Evolutionary conservation across 2,113 vertebrate species (phyloP).

Genomic region (Silurus meridionalis): DNA sequence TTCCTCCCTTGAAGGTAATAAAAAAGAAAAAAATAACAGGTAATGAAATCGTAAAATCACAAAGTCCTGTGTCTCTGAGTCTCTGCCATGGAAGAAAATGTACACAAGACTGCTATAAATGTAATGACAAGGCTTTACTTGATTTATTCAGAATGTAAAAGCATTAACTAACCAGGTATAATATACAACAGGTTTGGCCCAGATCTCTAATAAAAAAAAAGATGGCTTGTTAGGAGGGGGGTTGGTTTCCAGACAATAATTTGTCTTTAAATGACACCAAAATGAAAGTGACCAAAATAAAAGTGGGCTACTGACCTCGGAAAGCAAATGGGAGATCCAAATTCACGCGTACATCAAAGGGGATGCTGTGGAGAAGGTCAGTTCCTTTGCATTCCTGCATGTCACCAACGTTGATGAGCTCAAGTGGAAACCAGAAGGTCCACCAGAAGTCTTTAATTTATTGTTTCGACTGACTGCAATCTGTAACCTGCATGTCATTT

Average conservation of each 20-base stretch:
- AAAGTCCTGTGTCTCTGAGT: neutral
- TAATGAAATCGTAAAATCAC: neutral
- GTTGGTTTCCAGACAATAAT: neutral
- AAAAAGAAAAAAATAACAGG: neutral
- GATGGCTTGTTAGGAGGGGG: neutral
- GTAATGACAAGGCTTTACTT: neutral
- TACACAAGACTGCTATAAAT: neutral
- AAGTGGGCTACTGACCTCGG: neutral
- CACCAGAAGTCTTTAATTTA: neutral
- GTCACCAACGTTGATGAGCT: neutral
- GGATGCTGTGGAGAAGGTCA: slow-evolving; percentile 6
- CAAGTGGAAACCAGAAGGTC: neutral
- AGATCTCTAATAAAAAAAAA: neutral
- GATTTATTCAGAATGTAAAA: neutral
- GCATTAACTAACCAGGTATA: neutral
- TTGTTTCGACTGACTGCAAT: neutral
- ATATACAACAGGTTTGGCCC: no score
- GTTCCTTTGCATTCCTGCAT: slow-evolving; percentile 13
- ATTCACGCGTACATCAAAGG: slow-evolving; percentile 1
- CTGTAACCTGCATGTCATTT: neutral
- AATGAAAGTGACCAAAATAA: neutral
- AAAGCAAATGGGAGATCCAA: neutral
- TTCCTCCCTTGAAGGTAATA: neutral
- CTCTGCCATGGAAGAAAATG: neutral
- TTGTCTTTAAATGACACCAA: neutral